Percentiles rank a stretch among this genome's conserved stretches.
Conservation (phyloP, 2,797 vertebrate species). For the Hypotaenidia okinawae region DNA sequence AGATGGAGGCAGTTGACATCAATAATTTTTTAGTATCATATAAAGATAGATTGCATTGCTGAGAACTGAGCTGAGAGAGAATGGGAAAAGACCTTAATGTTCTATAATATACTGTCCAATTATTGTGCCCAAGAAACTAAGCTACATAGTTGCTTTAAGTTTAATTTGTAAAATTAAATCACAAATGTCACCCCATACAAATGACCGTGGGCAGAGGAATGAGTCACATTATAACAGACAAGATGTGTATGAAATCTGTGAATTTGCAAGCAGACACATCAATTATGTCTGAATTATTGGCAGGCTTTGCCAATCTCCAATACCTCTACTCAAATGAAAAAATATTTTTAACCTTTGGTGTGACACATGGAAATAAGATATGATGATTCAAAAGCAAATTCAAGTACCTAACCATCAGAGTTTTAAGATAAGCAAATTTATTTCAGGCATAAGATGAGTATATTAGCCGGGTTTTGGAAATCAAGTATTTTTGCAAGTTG, state of each 20-base stretch:
- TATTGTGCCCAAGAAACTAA: conserved; percentile 16
- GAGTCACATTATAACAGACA: conserved; percentile 29
- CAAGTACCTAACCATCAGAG: not conserved
- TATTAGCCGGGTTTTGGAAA: not conserved
- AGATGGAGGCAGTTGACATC: conserved; percentile 21
- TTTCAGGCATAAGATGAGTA: not conserved
- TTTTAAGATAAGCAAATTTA: conserved; percentile 27
- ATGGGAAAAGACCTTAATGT: not conserved
- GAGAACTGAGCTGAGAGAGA: conserved; percentile 1
- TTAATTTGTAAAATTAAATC: conserved; percentile 58
- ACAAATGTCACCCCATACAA: conserved; percentile 40
- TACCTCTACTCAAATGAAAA: conserved; percentile 12
- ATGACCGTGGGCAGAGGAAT: not conserved
- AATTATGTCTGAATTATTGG: conserved; percentile 53
- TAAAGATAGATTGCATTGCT: conserved; percentile 48
- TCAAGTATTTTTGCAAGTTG: not conserved
- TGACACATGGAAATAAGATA: conserved; percentile 16
- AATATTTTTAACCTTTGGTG: conserved; percentile 42
- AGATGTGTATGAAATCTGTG: conserved; percentile 36
- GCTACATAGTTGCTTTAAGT: conserved; percentile 7
- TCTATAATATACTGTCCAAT: conserved; percentile 22
- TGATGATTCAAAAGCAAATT: conserved; percentile 11
- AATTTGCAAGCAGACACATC: conserved; percentile 43
- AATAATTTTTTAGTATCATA: conserved; percentile 25
- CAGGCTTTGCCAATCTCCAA: conserved; percentile 8